These are phyloP conservation scores for Sthenelais limicola DNA, from an alignment of 2,888 invertebrate genomes.

Conservation along the genomic window DNA sequence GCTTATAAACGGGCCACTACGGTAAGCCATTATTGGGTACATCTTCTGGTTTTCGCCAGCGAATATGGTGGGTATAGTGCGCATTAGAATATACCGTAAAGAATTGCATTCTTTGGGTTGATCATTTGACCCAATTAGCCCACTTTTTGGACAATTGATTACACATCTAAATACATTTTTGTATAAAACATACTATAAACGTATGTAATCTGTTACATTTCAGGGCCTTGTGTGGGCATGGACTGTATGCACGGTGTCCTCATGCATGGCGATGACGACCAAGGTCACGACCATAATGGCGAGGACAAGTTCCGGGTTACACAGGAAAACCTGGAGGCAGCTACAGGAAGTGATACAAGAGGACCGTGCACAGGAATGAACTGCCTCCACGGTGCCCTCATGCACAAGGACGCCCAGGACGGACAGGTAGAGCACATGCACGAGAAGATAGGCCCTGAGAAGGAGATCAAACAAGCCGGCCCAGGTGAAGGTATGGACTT, in stretches of 20 bases:
- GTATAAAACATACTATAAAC: too few species aligned
- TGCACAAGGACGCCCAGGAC: constrained; percentile 44
- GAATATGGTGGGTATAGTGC: too few species aligned
- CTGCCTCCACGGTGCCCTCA: constrained; percentile 46
- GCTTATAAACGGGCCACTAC: too few species aligned
- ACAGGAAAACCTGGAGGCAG: neutral
- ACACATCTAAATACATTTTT: too few species aligned
- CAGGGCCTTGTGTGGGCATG: constrained; percentile 48
- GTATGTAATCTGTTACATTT: too few species aligned
- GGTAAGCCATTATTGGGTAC: too few species aligned
- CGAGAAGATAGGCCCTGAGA: neutral
- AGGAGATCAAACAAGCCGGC: constrained; percentile 3
- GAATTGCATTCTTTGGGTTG: too few species aligned
- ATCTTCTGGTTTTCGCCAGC: too few species aligned
- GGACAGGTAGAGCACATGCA: neutral
- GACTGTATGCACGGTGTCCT: constrained; percentile 48
- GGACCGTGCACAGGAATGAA: constrained; percentile 46
- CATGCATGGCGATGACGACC: constrained; percentile 46
- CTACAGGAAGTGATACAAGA: too few species aligned
- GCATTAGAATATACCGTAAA: too few species aligned
- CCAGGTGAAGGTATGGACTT: constrained; percentile 54
- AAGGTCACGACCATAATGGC: constrained; percentile 35
- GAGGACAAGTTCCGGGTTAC: constrained; percentile 6
- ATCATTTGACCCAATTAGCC: too few species aligned
- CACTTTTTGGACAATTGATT: too few species aligned